Percentiles rank a stretch among this genome's conserved stretches.
Evolutionary conservation across 35 echinoderm and acorn worm genomes (phyloP).

Genomic region (Stichopus chloronotus): DNA sequence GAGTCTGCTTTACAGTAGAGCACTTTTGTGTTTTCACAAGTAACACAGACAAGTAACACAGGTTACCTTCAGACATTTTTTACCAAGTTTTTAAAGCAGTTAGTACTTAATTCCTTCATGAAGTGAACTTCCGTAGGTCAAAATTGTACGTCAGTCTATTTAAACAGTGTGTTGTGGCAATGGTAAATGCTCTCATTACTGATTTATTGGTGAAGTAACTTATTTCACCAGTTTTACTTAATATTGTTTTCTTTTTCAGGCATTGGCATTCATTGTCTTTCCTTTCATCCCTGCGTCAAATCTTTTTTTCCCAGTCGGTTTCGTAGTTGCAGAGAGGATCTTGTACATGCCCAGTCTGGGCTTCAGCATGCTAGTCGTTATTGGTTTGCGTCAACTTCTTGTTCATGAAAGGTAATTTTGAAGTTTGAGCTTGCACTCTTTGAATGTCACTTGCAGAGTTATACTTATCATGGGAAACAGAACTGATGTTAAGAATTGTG

Average conservation of each 20-base stretch:
- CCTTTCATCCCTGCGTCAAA: constrained; percentile 78
- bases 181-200: too few species aligned
- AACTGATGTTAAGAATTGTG: not conserved
- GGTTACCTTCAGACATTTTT: not conserved
- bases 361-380: constrained; percentile 69
- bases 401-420: constrained; percentile 11
- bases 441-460: not conserved
- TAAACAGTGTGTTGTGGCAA: too few species aligned
- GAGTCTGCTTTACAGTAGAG: constrained; percentile 27
- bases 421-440: not conserved
- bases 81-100: not conserved
- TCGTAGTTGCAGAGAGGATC: constrained; percentile 81
- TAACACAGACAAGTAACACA: not conserved
- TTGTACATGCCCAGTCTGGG: constrained; percentile 76
- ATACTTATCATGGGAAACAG: not conserved
- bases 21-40: not conserved
- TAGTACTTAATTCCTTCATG: not conserved
- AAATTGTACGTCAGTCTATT: too few species aligned
- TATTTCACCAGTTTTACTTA: too few species aligned
- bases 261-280: constrained; percentile 66
- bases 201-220: too few species aligned
- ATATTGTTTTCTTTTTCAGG: constrained; percentile 50
- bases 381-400: constrained; percentile 47
- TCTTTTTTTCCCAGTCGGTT: constrained; percentile 75
- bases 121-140: too few species aligned